A percentile compares a stretch with the other conserved stretches of the same genome.
phyloP scores from a whole-genome alignment of 1,140 invertebrate genomes.

The Tetranychus urticae region DNA sequence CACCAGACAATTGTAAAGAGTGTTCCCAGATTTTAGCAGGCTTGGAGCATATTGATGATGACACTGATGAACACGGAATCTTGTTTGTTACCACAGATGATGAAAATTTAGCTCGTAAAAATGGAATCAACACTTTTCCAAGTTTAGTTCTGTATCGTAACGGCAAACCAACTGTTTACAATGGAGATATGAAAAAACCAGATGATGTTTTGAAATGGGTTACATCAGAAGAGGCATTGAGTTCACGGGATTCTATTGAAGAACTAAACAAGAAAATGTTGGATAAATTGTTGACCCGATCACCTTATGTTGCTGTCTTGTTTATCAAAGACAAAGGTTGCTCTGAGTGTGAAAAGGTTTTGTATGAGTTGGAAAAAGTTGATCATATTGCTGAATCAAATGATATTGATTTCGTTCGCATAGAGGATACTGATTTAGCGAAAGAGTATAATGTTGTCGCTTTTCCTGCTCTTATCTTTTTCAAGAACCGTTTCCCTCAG shows the following conservation, averaged over 20 bases:
- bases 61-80: constrained; percentile 72
- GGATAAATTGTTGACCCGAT: constrained; percentile 64
- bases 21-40: constrained; percentile 24
- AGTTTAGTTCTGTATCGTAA: constrained; percentile 71
- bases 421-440: constrained; percentile 61
- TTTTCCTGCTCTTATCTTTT: constrained; percentile 62
- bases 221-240: constrained; percentile 67
- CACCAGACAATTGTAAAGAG: constrained; percentile 15
- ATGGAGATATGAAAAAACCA: constrained; percentile 58
- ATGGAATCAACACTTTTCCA: constrained; percentile 49
- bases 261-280: constrained; percentile 76
- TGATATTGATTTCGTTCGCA: constrained; percentile 77
- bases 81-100: constrained; percentile 37
- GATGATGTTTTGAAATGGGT: constrained; percentile 67
- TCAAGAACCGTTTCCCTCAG: constrained; percentile 65
- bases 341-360: constrained; percentile 63
- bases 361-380: constrained; percentile 74
- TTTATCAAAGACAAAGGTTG: constrained; percentile 82
- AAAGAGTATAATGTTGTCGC: constrained; percentile 64
- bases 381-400: constrained; percentile 79
- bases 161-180: constrained; percentile 38
- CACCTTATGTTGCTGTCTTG: constrained; percentile 67
- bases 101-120: constrained; percentile 40
- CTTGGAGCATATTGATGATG: constrained; percentile 71
- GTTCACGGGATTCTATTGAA: constrained; percentile 76